A percentile compares a stretch with the other conserved stretches of the same genome.
Evolutionary conservation across 92 coral and sea anemone genomes (phyloP).

Genomic region (Actinostola sp.): DNA sequence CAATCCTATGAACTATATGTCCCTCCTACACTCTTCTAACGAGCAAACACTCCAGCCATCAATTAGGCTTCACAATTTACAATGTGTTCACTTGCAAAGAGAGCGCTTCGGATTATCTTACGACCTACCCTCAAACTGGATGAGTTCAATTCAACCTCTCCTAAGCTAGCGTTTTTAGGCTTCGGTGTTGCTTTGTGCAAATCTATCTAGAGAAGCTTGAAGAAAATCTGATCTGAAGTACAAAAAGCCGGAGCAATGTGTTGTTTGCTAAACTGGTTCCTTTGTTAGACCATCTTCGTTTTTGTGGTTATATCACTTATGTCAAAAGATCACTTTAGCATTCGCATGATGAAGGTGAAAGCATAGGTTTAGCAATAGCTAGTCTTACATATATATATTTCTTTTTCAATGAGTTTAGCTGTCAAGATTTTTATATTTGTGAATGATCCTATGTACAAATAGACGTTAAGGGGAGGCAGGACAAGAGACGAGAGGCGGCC

Average conservation of each 20-base stretch:
- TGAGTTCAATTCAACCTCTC: slow-evolving; percentile 3
- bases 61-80: slow-evolving; percentile 49
- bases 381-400: slow-evolving; percentile 30
- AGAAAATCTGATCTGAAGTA: slow-evolving; percentile 53
- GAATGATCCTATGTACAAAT: slow-evolving; percentile 54
- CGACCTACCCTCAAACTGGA: slow-evolving; percentile 1
- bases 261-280: slow-evolving; percentile 80
- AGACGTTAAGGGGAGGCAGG: slow-evolving; percentile 39
- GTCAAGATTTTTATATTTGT: slow-evolving; percentile 49
- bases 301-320: slow-evolving; percentile 47
- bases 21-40: slow-evolving; percentile 74
- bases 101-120: slow-evolving; percentile 17
- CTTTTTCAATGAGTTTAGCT: slow-evolving; percentile 45
- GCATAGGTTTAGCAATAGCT: slow-evolving; percentile 21
- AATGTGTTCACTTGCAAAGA: slow-evolving; percentile 23
- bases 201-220: slow-evolving; percentile 19
- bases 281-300: slow-evolving; percentile 42
- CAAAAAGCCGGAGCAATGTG: slow-evolving; percentile 50
- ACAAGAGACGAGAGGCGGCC: slow-evolving; percentile 37
- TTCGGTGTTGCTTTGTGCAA: slow-evolving; percentile 20
- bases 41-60: slow-evolving; percentile 75
- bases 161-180: slow-evolving; percentile 27
- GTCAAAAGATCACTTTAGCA: slow-evolving; percentile 41
- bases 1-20: slow-evolving; percentile 65
- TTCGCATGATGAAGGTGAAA: slow-evolving; percentile 28